A percentile compares a stretch with the other conserved stretches of the same genome.
These are phyloP conservation scores for Geopemphigus sp. DNA, from an alignment of 1,140 invertebrate species.

Conservation along the genomic window DNA sequence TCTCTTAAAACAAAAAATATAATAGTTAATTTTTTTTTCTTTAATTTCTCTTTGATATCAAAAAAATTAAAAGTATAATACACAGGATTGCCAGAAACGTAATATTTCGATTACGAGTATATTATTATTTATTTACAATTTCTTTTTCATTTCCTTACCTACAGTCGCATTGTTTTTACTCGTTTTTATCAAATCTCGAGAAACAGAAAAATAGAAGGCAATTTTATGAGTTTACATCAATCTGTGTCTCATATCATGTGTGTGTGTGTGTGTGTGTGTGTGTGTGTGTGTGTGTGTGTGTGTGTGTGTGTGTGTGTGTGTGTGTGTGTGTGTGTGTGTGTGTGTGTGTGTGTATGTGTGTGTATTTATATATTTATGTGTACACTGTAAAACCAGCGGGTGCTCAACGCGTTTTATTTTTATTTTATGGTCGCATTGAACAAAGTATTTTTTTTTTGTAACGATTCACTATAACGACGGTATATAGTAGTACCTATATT, in stretches of 20 bases:
- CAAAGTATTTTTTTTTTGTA: not conserved
- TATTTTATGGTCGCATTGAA: not conserved
- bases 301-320: too few relatives aligned
- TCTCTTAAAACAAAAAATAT: too few relatives aligned
- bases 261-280: too few relatives aligned
- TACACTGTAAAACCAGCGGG: not conserved
- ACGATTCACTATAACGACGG: too few relatives aligned
- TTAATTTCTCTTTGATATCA: too few relatives aligned
- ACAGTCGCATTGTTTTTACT: not conserved
- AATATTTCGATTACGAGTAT: not conserved
- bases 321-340: too few relatives aligned
- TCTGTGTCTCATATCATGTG: not conserved
- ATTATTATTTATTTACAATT: conserved; percentile 13
- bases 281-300: too few relatives aligned
- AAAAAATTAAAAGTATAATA: not conserved
- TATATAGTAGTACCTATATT: too few relatives aligned
- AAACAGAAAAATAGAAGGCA: not conserved
- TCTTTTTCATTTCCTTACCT: not conserved
- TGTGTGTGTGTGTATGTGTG: too few relatives aligned
- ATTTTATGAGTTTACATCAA: conserved; percentile 17
- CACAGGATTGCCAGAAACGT: not conserved
- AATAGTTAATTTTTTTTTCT: too few relatives aligned
- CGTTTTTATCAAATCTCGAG: not conserved
- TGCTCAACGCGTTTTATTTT: not conserved
- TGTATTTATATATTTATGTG: too few relatives aligned